Evolutionary conservation across 2,888 invertebrate species (phyloP), one percentile per base, ranked within the genome.

Genomic region (Lordiphosa fenestrarum): DNA sequence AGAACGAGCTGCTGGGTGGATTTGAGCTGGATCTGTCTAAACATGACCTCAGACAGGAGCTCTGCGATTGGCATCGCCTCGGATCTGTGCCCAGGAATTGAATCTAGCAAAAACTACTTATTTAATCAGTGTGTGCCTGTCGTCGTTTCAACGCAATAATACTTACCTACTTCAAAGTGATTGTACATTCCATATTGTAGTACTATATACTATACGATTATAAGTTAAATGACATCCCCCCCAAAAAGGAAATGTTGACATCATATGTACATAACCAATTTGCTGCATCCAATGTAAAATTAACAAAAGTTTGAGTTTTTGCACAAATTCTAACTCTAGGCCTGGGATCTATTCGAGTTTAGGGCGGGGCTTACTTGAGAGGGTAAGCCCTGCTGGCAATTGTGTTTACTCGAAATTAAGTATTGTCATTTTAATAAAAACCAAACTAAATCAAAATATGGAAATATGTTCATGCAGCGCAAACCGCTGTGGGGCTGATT

Each of bases 1-100:
- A 98, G 89, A 98, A 98, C 90, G 96, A 96, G 90, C 96, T 98
- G 88, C 91, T 98, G 7, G 98, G 98, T 23, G 97, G 97, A n/a
- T 94, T 96, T 55, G 93, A 95, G 71, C 92, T 98, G 73, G 93
- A 94, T 2, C 91, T 98, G 10, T 91, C 91, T 59, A 91, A 94
- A 36, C 89, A 96, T 65, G 94, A 95, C 82, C 90, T 97, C 63
- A 92, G 93, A 2, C 92, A 93, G 70, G 97, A 98, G 89, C 94
- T 94, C 0, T 93, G 94, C 1, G 94, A 95, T 69, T 98, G 98
- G 97, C 96, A 96, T 89, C 93, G 95, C 1, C 90, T 97, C 56
- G 91, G 91, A 1, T 82, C 88, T 53, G 71, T 90, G 70, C 71
- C 89, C 15, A 77, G 89, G 53, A 86, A 71, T 59, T 76, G 48